Base-by-base conservation (phyloP, 1,140 invertebrate species). In the Drosophila pseudoananassae region DNA sequence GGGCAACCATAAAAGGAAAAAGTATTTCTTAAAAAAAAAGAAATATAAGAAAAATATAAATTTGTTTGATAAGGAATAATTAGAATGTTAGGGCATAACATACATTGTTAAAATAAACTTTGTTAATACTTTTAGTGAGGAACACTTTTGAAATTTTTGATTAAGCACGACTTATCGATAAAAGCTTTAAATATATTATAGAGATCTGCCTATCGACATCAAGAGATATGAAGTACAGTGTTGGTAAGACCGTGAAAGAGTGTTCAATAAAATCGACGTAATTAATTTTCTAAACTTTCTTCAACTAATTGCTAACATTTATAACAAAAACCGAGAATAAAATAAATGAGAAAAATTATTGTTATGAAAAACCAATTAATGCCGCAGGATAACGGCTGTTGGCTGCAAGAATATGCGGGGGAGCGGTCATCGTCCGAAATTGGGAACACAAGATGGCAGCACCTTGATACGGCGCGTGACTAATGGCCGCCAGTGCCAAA, bases 401-500 rank as follows among this genome's bases (percentile, higher is more conserved):
- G 17, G 50, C 20, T 9, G 43, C 27, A 66, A 55, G 66, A 46
- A 49, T 57, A 47, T 38, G 27, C 36, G 46, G 47, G 36, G 40
- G 64, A 57, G 70, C 71, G 63, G 79, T 55, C 80, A 84, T 71
- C 83, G 82, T 58, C 59, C 61, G 61, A 53, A 76, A 70, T 69
- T 69, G 38, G 63, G 53, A 69, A 61, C 76, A 74, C 49, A 66
- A 64, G 81, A 84, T 85, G 82, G 73, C 60, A 87, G 77, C 82
- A 81, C 81, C 82, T 75, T 80, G 81, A 85, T 85, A 87, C 53
- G 43, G 71, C 59, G 77, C 81, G 73, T 87, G 82, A 85, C 81
- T 81, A 85, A 85, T 85, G 81, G 40, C 52, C 38, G 46, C 36
- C 27, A 59, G 38, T 31, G 58, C 45, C 50, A 40, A 60, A 58